Base-by-base conservation (phyloP, 2,888 invertebrate genomes). In the Orthonevra nobilis region DNA sequence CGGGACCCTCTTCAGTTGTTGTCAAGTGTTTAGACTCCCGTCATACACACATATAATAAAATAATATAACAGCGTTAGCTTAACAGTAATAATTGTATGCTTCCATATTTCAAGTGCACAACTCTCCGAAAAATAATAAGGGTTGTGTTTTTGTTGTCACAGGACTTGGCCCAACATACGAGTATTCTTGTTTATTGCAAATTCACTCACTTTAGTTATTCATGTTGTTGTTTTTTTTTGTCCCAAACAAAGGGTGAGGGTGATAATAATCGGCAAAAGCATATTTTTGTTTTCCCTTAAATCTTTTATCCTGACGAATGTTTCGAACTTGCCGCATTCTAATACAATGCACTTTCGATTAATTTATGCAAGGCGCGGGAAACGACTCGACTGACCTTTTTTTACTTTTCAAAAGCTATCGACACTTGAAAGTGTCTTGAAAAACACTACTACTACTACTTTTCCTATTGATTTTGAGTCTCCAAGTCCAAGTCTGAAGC, bases 11-110 rank as follows among this genome's bases (percentile, higher is more conserved):
- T 26, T 14, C 23, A 66, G 66, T 79, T 72, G 38, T 14, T 19
- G 56, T 38, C 79, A 79, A 79, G 79, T 79, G 72, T 61, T 79
- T 79, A 56, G 54, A 56, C 56, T 73, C 61, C 56, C 66, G 60
- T 44, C 48, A 77, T 75, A 63, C 50, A 42, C 15, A 61, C 46
- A 40, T 19, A 63, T 75, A 64, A 77, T 77, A 70, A 70, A 77
- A 77, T 77, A 70, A 70, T 77, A 77, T 77, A 54, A 70, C 64
- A 58, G 66, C 48, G 58, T 70, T 60, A 64, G 52, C 30, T 70
- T 70, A 64, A 70, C 38, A 70, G 63, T 56, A 63, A 69, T 69
- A 70, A 77, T 64, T 70, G 32, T 46, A 6, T 42, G 12, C 36
- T 12, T 26, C 34, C 34, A 23, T 23, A 14, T 12, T 12, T 17